phyloP scores from a whole-genome alignment of 2,888 invertebrate species.

The Yponomeuta evonymella region DNA sequence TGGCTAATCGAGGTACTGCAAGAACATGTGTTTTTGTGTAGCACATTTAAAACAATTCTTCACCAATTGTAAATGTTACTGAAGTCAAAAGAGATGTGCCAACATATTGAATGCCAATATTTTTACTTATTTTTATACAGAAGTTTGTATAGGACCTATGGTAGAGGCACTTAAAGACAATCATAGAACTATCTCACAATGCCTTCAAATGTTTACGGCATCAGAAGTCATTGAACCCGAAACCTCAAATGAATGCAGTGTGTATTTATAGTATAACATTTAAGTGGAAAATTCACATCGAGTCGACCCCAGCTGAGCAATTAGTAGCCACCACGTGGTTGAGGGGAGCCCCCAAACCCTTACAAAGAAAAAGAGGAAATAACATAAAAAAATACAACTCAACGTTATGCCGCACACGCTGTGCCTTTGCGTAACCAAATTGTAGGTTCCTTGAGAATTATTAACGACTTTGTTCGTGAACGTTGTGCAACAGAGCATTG shows the following conservation, averaged over 20 bases:
- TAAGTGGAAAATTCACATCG: conserved; percentile 60
- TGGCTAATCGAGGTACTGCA: conserved; percentile 24
- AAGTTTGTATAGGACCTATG: background rate
- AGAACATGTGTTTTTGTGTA: background rate
- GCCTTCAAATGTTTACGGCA: background rate
- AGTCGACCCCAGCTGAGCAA: conserved; percentile 70
- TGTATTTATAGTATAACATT: conserved; percentile 37
- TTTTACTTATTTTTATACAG: too few species aligned
- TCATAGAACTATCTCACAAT: conserved; percentile 5
- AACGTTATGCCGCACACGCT: background rate
- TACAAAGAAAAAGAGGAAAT: conserved; percentile 36
- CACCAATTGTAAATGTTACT: too few species aligned
- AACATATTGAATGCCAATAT: too few species aligned
- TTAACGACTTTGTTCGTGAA: background rate
- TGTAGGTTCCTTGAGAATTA: conserved; percentile 22
- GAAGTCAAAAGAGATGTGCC: too few species aligned
- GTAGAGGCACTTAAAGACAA: background rate
- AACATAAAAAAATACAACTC: background rate
- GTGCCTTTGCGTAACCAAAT: conserved; percentile 28
- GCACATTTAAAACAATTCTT: background rate
- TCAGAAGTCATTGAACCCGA: background rate
- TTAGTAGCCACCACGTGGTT: conserved; percentile 68
- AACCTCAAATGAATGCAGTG: conserved; percentile 18
- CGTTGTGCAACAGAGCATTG: conserved; percentile 3
- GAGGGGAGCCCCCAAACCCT: conserved; percentile 42